Conservation (phyloP, 2,888 invertebrate species). For the Vandiemenella viatica region DNA sequence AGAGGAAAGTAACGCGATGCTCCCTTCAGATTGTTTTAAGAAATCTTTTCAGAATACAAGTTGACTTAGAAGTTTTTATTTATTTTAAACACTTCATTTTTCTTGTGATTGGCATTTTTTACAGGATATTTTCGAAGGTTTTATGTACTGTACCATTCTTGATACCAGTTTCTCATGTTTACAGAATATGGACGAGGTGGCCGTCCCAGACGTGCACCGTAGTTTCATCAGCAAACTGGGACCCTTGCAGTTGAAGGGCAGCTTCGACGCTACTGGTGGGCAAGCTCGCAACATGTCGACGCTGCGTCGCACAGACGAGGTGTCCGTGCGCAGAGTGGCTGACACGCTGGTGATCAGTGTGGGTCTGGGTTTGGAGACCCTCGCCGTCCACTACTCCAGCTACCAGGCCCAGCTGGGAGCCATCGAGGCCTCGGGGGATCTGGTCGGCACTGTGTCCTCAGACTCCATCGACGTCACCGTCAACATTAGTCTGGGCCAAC, state of each 20-base stretch:
- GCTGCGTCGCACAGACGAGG: not conserved
- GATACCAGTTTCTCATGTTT: too few relatives aligned
- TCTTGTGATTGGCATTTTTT: too few relatives aligned
- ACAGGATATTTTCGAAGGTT: too few relatives aligned
- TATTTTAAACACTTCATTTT: too few relatives aligned
- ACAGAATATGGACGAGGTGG: not conserved
- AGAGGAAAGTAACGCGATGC: too few relatives aligned
- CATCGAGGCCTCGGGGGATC: not conserved
- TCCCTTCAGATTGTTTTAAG: too few relatives aligned
- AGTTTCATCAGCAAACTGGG: not conserved
- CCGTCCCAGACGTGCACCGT: not conserved
- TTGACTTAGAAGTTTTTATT: too few relatives aligned
- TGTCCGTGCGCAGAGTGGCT: not conserved
- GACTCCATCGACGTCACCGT: not conserved
- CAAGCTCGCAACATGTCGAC: not conserved
- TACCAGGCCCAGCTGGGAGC: not conserved
- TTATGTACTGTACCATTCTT: too few relatives aligned
- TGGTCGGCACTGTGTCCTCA: not conserved
- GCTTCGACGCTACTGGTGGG: not conserved
- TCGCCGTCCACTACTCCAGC: not conserved
- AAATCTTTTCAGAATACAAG: too few relatives aligned
- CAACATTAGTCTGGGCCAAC: not conserved
- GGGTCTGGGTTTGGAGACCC: not conserved
- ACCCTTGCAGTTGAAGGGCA: not conserved
- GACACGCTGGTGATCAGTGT: not conserved